These are phyloP conservation scores for Psittacula cyanocephala DNA, from an alignment of 2,113 vertebrate genomes.

Conservation along the genomic window DNA sequence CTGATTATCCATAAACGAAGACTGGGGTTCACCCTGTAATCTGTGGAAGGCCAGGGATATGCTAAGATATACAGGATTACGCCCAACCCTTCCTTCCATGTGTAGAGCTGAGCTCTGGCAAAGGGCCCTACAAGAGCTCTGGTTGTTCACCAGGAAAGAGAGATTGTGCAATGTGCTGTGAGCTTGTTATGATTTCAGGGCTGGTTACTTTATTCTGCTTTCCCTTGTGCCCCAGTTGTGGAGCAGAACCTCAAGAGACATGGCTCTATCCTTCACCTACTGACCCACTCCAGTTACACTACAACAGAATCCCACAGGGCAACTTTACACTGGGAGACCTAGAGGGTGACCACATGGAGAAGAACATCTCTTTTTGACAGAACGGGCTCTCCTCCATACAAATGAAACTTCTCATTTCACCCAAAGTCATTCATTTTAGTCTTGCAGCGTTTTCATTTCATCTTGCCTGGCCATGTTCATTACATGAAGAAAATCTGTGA, in stretches of 20 bases:
- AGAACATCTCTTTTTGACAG: background rate
- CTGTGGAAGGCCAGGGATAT: background rate
- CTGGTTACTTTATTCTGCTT: background rate
- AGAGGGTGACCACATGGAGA: background rate
- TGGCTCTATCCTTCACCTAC: background rate
- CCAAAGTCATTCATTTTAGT: background rate
- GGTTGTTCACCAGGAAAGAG: background rate
- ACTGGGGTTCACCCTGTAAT: background rate
- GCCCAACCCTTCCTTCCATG: background rate
- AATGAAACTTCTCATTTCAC: background rate
- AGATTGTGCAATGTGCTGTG: background rate
- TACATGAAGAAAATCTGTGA: background rate
- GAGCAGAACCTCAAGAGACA: background rate
- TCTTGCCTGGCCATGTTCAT: background rate
- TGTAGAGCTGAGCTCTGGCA: background rate
- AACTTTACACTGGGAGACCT: background rate
- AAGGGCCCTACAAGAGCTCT: background rate
- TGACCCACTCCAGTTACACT: background rate
- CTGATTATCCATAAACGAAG: background rate
- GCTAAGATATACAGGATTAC: background rate
- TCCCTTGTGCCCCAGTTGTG: fast-evolving
- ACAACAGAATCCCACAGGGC: background rate
- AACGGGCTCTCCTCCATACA: background rate
- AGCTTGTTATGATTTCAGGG: background rate
- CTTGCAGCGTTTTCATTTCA: background rate